Evolutionary conservation across 1,140 invertebrate species (phyloP).

Genomic region (Aphidius ervi): DNA sequence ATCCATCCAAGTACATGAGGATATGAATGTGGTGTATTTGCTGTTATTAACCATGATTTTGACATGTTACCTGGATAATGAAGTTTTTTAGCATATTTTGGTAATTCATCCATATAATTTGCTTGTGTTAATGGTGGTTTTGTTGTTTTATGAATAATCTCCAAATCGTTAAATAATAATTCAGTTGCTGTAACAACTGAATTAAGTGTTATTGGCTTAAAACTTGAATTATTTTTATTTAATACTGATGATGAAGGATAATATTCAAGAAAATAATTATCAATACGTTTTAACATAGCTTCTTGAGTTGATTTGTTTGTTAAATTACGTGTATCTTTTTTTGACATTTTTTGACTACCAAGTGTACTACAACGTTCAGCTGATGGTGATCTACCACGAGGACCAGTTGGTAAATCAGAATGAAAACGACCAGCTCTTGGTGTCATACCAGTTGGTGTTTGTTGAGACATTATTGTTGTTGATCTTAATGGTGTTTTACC

Average conservation of each 20-base stretch:
- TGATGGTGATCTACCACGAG: constrained; percentile 34
- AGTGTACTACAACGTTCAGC: constrained; percentile 35
- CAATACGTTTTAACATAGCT: constrained; percentile 39
- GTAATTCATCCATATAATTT: constrained; percentile 50
- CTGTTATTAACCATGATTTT: constrained; percentile 60
- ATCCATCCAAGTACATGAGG: constrained; percentile 57
- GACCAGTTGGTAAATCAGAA: constrained; percentile 14
- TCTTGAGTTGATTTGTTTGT: constrained; percentile 42
- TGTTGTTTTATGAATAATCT: constrained; percentile 1
- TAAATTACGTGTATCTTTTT: constrained; percentile 43
- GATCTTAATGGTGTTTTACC: constrained; percentile 24
- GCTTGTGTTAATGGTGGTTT: constrained; percentile 31
- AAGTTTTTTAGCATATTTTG: constrained; percentile 53
- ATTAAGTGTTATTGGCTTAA: constrained; percentile 44
- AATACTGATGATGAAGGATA: constrained; percentile 30
- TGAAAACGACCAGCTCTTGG: not conserved
- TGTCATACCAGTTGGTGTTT: constrained; percentile 17
- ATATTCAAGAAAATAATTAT: constrained; percentile 32
- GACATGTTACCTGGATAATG: constrained; percentile 56
- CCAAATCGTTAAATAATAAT: constrained; percentile 33
- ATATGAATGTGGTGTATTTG: constrained; percentile 57
- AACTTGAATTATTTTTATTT: constrained; percentile 36
- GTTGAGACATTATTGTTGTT: not conserved
- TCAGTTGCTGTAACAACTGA: constrained; percentile 41
- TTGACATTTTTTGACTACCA: constrained; percentile 25